Percentiles rank a stretch among this genome's conserved stretches.
These are phyloP conservation scores for Seriola dumerili DNA, from an alignment of 2,113 vertebrate genomes.

Conservation along the genomic window DNA sequence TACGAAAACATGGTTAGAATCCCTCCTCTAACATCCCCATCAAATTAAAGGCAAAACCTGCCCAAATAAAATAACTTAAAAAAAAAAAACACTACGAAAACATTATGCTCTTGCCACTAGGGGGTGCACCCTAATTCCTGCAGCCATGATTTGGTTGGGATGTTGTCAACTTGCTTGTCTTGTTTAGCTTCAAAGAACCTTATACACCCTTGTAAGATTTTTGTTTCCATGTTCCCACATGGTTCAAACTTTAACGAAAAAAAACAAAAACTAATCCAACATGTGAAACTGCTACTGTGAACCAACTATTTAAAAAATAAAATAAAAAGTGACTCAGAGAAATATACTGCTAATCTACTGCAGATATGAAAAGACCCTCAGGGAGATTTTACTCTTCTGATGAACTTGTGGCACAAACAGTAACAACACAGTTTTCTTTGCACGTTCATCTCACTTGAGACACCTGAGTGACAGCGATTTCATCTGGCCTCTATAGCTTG, in stretches of 20 bases:
- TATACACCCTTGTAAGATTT: background rate
- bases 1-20: no score
- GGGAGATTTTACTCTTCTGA: conserved; percentile 3
- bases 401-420: conserved; percentile 11
- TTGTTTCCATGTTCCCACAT: background rate
- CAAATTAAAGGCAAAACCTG: no score
- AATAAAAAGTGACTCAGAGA: background rate
- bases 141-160: no score
- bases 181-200: background rate
- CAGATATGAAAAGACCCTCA: background rate
- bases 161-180: background rate
- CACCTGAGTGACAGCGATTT: background rate
- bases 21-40: no score
- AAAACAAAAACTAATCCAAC: background rate
- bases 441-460: conserved; percentile 1
- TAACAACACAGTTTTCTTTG: background rate
- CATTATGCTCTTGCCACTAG: no score
- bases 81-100: no score
- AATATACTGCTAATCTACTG: background rate
- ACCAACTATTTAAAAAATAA: background rate
- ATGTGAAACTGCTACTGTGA: background rate
- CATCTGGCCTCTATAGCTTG: background rate
- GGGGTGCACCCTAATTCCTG: no score
- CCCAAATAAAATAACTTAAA: no score
- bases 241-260: background rate